phyloP scores from a whole-genome alignment of 2,888 invertebrate species.

The Lepetodrilus schrolli region DNA sequence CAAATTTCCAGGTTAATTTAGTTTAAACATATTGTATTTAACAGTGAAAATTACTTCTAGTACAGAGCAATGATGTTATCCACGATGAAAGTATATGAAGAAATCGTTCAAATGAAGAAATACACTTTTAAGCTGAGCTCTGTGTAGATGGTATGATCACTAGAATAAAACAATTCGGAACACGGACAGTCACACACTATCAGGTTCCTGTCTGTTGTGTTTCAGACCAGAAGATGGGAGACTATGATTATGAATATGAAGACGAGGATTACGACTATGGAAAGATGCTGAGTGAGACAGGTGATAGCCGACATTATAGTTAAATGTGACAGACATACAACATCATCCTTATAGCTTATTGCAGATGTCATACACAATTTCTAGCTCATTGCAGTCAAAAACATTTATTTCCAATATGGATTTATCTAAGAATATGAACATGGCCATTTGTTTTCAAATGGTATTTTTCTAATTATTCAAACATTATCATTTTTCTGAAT shows the following conservation, averaged over 20 bases:
- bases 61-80: conserved; percentile 3
- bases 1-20: neutral
- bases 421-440: too few species aligned
- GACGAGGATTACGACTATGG: neutral
- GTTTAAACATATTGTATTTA: neutral
- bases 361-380: too few species aligned
- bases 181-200: neutral
- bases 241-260: neutral
- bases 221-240: neutral
- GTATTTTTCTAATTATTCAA: too few species aligned
- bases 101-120: neutral
- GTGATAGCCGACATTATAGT: too few species aligned
- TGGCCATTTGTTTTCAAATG: too few species aligned
- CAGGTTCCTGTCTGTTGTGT: neutral
- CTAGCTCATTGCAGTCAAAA: too few species aligned
- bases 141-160: neutral
- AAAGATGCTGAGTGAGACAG: conserved; percentile 28
- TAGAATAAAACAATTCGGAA: neutral
- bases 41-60: too few species aligned
- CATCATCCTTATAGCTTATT: too few species aligned
- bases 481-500: too few species aligned
- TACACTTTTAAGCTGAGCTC: conserved; percentile 10
- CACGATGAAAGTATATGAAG: conserved; percentile 22
- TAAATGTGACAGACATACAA: too few species aligned
- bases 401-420: too few species aligned